Conservation (phyloP, 2,888 invertebrate species). For the Drosophila heteroneura region DNA sequence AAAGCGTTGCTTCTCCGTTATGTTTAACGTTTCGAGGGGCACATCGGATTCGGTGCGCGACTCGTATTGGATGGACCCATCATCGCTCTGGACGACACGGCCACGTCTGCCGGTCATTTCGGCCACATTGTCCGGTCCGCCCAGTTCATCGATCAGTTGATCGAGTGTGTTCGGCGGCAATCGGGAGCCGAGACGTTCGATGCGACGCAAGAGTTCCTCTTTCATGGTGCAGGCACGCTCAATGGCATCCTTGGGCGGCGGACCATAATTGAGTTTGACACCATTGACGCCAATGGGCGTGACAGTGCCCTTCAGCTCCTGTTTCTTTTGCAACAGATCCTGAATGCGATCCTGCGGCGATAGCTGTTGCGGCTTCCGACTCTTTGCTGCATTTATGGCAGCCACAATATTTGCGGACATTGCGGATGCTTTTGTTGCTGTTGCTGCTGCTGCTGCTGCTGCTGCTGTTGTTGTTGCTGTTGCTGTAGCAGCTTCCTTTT, state of each 20-base stretch:
- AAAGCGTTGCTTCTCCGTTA: conserved; percentile 95
- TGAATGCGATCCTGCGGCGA: conserved; percentile 93
- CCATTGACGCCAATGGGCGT: conserved; percentile 84
- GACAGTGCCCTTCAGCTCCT: conserved; percentile 83
- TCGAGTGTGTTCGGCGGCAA: conserved; percentile 99
- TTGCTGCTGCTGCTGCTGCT: background rate
- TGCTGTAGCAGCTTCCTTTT: conserved; percentile 36
- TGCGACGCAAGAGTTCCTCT: conserved; percentile 93
- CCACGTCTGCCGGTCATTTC: conserved; percentile 99
- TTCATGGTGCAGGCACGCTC: conserved; percentile 97
- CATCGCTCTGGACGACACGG: conserved; percentile 95
- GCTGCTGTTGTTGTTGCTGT: background rate
- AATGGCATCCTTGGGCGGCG: conserved; percentile 93
- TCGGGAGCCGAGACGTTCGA: conserved; percentile 94
- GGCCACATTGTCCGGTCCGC: conserved; percentile 98
- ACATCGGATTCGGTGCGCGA: conserved; percentile 97
- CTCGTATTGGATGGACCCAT: conserved; percentile 97
- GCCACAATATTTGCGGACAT: conserved; percentile 62
- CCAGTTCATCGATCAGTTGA: conserved; percentile 98
- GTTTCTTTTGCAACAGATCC: conserved; percentile 87
- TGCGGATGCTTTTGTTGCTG: conserved; percentile 13
- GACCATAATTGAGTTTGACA: conserved; percentile 84
- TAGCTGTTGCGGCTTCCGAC: conserved; percentile 74
- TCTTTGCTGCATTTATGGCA: conserved; percentile 68
- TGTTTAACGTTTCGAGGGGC: conserved; percentile 97